Evolutionary conservation across 2,797 vertebrate genomes (phyloP), one percentile per base, ranked within the genome.

Genomic region (Gadopsis marmoratus): DNA sequence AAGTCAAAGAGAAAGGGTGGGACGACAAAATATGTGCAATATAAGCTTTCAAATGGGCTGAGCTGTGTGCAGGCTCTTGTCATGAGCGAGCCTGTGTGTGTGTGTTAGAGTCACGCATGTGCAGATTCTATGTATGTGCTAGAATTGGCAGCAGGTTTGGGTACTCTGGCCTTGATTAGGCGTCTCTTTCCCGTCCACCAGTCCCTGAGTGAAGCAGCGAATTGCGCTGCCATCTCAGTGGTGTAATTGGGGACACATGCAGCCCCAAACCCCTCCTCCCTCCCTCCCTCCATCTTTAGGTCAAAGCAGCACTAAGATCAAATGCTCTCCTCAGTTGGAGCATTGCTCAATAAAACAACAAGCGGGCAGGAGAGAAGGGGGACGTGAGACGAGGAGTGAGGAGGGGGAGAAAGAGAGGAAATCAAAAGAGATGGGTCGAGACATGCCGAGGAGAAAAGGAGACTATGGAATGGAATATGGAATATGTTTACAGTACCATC

Each of bases 181-280:
- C 58, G 41, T 87, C 87, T 84, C 71, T 79, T 85, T 86, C 85
- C 83, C 66, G 51, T 90, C 89, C 87, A 86, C 74, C 88, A 78
- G 84, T 85, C 51, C 14, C 82, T 59, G 85, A 91, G 84, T 76
- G 85, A 83, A 92, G 88, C 87, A 79, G 88, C 89, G 92, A 90
- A 92, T 92, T 91, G 81, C 82, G 70, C 92, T 90, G 89, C 91
- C 88, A 91, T 92, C 92, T 84, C 67, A 2, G 33, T 43, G 9
- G 55, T 74, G 84, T 95, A 95, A 95, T 94, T 93, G 86, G 92
- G 93, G 94, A 95, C 94, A 95, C 87, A 94, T 95, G 95, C 85
- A 74, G 86, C 86, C 79, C 78, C 85, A 82, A 87, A 91, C 80
- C 79, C 81, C 83, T 71, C 68, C 62, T 62, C 58, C 60, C 53